Evolutionary conservation across 2,888 invertebrate genomes (phyloP).

Genomic region (Tipula confusa): DNA sequence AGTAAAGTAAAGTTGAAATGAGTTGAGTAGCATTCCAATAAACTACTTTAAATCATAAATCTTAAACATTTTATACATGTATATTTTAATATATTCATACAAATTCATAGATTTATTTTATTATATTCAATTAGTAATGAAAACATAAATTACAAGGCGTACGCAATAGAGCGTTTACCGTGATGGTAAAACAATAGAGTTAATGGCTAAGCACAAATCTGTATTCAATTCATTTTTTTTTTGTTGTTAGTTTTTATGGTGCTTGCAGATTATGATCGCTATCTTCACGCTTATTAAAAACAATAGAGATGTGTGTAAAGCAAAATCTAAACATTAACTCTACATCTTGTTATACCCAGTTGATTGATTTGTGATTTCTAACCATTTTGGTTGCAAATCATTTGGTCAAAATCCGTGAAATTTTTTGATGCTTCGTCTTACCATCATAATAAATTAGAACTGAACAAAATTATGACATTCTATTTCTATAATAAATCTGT

Average conservation of each 20-base stretch:
- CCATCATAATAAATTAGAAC: background rate
- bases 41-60: background rate
- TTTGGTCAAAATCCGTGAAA: too few species aligned
- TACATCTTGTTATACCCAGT: too few species aligned
- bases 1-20: background rate
- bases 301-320: background rate
- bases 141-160: background rate
- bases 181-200: background rate
- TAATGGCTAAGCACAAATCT: background rate
- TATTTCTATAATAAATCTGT: too few species aligned
- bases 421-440: too few species aligned
- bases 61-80: background rate
- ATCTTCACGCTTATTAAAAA: background rate
- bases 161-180: background rate
- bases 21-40: background rate
- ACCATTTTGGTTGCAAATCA: too few species aligned
- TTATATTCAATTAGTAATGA: background rate
- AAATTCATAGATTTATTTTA: background rate
- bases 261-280: background rate
- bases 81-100: background rate
- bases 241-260: background rate
- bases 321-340: background rate
- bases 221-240: background rate
- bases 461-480: background rate
- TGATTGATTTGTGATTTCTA: background rate